Conservation (phyloP, 2,113 vertebrate genomes). For the Porphyrio hochstetteri region DNA sequence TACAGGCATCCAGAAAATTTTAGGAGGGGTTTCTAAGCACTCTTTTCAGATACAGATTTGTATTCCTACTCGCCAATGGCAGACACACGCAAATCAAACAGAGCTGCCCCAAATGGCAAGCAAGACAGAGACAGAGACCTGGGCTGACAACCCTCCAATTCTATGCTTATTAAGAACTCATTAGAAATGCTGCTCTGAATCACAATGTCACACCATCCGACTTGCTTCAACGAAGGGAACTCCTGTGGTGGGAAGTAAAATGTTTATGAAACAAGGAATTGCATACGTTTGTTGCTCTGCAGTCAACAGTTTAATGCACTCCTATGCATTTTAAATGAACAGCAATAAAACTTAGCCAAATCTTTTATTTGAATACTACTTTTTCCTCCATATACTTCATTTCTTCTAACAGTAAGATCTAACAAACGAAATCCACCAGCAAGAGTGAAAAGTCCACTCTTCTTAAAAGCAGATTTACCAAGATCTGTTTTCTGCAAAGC, state of each 20-base stretch:
- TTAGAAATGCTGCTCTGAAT: slow-evolving; percentile 9
- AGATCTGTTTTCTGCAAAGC: background rate
- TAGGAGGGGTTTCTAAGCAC: background rate
- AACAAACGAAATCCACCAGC: background rate
- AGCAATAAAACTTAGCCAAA: background rate
- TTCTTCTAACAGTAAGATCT: background rate
- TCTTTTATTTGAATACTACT: background rate
- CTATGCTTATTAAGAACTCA: background rate
- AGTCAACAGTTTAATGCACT: background rate
- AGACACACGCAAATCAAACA: background rate
- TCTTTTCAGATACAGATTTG: background rate
- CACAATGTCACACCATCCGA: background rate
- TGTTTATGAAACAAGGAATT: background rate
- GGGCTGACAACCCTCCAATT: background rate
- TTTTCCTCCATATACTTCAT: background rate
- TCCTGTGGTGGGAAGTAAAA: background rate
- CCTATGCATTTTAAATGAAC: background rate
- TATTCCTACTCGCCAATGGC: background rate
- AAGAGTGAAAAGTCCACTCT: background rate
- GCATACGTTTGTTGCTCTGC: background rate
- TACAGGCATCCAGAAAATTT: background rate
- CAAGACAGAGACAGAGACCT: background rate
- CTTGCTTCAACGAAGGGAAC: background rate
- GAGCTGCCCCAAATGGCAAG: background rate
- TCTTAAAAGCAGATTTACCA: background rate